phyloP scores from a whole-genome alignment of 2,797 vertebrate genomes.

The Tarsius wallacei region DNA sequence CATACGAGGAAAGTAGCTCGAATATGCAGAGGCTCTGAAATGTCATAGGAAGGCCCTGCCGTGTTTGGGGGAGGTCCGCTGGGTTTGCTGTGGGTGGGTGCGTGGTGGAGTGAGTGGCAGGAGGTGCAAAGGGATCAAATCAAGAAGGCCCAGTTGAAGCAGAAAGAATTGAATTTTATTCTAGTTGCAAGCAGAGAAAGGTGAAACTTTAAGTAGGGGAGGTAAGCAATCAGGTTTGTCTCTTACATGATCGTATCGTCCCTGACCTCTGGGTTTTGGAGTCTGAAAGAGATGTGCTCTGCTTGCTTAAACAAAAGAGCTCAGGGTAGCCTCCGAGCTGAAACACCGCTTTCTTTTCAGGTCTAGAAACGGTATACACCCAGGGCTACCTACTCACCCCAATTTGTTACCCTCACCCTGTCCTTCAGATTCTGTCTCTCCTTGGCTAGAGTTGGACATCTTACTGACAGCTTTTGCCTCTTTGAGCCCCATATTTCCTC shows the following conservation, averaged over 20 bases:
- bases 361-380: not conserved
- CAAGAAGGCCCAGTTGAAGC: not conserved
- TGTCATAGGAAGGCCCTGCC: not conserved
- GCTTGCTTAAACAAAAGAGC: not conserved
- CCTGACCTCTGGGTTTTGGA: not conserved
- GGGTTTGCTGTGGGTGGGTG: not conserved
- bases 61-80: not conserved
- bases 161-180: conserved; percentile 29
- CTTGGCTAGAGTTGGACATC: not conserved
- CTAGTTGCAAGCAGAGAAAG: not conserved
- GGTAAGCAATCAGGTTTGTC: not conserved
- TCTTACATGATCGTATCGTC: not conserved
- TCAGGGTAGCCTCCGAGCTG: not conserved
- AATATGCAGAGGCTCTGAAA: conserved; percentile 5
- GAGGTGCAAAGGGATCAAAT: not conserved
- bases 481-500: not conserved
- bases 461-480: conserved; percentile 37
- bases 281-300: not conserved
- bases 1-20: not conserved
- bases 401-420: not conserved
- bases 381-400: not conserved
- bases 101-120: not conserved
- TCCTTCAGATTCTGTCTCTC: not conserved
- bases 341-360: not conserved
- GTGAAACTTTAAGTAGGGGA: conserved; percentile 17